Base-by-base conservation (phyloP, 2,888 invertebrate species). In the Mesorhabditis sp. region DNA sequence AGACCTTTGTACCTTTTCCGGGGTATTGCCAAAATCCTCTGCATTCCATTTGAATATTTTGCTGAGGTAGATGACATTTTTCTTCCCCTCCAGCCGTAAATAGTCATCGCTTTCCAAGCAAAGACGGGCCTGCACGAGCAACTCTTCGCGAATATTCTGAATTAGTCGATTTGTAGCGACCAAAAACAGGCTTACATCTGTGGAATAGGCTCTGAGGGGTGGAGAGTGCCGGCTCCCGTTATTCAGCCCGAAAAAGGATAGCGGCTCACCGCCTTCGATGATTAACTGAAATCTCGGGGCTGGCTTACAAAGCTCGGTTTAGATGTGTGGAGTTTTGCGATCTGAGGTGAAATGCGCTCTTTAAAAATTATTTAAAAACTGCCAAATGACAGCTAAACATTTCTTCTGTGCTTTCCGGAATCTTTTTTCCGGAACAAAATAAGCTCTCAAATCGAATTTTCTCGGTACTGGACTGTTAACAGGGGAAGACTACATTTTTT, bases 1-100 rank as follows among this genome's bases (percentile, higher is more conserved):
- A 6, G 4, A 42, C 10, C 43, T 69, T 7, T 0, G 41, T 63
- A 83, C 82, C 67, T 83, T 77, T 58, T 80, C 80, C 5, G 72
- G 68, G 1, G 74, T 76, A 5, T 74, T 76, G 28, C 86, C 88
- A 82, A 88, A 88, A 79, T 88, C 88, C 42, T 83, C 85, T 41
- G 82, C 80, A 80, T 88, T 88, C 88, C 88, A 88, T 71, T 87
- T 87, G 79, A 88, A 86, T 7, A 88, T 86, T 74, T 85, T 84
- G 13, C 87, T 86, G 13, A 88, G 79, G 62, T 81, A 77, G 4
- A 88, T 80, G 4, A 81, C 77, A 58, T 82, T 80, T 70, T 85
- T 86, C 10, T 78, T 82, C 68, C 80, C 75, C 64, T 87, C 86
- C 4, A 88, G 72, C 62, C 80, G 74, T 28, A 87, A 77, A 13